A percentile compares a stretch with the other conserved stretches of the same genome.
phyloP scores from a whole-genome alignment of 2,888 invertebrate species.

The Sarcophaga carnaria region DNA sequence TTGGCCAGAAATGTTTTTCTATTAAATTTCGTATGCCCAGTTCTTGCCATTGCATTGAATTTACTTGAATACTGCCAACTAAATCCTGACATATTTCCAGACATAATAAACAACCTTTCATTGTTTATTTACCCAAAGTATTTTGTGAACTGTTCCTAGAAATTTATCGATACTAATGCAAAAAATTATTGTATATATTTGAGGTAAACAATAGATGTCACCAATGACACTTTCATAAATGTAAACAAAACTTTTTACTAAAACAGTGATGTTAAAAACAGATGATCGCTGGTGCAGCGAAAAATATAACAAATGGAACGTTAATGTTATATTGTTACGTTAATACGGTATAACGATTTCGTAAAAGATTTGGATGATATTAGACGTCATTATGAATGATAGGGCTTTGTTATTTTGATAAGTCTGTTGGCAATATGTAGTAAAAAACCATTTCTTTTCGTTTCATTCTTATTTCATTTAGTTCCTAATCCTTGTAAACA shows the following conservation, averaged over 20 bases:
- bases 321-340: too few species aligned
- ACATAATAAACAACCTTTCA: constrained; percentile 33
- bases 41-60: constrained; percentile 26
- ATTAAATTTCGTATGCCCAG: constrained; percentile 10
- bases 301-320: background rate
- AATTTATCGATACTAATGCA: background rate
- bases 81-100: background rate
- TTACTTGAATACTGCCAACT: background rate
- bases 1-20: constrained; percentile 32
- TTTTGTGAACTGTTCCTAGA: background rate
- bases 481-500: too few species aligned
- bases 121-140: background rate
- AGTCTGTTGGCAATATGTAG: too few species aligned
- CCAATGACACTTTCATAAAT: constrained; percentile 26
- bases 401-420: too few species aligned
- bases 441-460: too few species aligned
- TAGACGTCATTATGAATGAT: too few species aligned
- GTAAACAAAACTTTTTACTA: constrained; percentile 2
- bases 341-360: background rate
- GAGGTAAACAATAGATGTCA: constrained; percentile 1
- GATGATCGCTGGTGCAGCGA: background rate
- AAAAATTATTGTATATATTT: background rate
- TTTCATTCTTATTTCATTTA: too few species aligned
- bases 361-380: background rate
- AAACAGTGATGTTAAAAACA: constrained; percentile 21